Conservation (phyloP, 2,888 invertebrate genomes). For the Xestia c-nigrum region DNA sequence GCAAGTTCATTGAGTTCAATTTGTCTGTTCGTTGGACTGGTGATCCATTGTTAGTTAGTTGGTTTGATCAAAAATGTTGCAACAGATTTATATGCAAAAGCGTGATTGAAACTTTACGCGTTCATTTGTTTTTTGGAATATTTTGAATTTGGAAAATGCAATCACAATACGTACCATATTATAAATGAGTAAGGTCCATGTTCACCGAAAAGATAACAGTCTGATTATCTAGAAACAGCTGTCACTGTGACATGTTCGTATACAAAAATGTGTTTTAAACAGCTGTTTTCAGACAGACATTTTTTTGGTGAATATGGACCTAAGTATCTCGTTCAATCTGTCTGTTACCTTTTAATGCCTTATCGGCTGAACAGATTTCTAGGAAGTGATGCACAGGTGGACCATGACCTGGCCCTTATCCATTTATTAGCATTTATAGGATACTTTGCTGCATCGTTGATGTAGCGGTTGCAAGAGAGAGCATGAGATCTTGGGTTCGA, state of each 20-base stretch:
- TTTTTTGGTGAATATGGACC: no score
- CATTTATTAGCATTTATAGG: not conserved
- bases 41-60: slow-evolving; percentile 19
- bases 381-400: not conserved
- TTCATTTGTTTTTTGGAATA: not conserved
- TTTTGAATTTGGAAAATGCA: not conserved
- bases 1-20: slow-evolving; percentile 48
- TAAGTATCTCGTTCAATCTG: not conserved
- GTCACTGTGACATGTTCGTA: no score
- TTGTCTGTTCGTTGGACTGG: slow-evolving; percentile 33
- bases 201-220: no score
- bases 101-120: not conserved
- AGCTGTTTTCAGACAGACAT: no score
- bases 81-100: not conserved
- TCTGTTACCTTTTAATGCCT: not conserved
- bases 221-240: no score
- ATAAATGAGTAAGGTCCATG: no score
- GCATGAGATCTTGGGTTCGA: no score
- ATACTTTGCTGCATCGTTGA: no score
- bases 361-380: not conserved
- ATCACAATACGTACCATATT: not conserved
- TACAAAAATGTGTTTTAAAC: no score
- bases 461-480: no score
- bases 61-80: not conserved
- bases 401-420: no score